These are phyloP conservation scores for Naso thynnoides DNA, from an alignment of 2,797 vertebrate genomes.

Conservation along the genomic window DNA sequence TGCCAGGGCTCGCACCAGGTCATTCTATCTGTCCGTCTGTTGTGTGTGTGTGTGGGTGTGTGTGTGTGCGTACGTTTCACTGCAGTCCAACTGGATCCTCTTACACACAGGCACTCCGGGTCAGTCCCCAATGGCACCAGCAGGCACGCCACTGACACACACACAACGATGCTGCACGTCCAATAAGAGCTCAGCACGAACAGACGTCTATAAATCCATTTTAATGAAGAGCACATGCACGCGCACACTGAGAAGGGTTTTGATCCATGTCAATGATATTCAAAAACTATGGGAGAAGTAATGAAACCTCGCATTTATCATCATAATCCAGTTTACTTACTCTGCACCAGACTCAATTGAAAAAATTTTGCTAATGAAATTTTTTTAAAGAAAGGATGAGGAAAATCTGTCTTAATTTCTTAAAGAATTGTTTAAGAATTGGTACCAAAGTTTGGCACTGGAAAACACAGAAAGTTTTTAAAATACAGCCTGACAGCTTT, in stretches of 20 bases:
- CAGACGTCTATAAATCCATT: slow-evolving; percentile 12
- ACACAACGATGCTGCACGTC: slow-evolving; percentile 41
- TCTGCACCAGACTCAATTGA: not conserved
- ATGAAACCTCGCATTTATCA: too few relatives aligned
- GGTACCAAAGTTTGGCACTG: not conserved
- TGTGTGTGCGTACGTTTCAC: slow-evolving; percentile 65
- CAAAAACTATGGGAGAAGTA: not conserved
- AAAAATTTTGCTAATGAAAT: not conserved
- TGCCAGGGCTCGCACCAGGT: slow-evolving; percentile 88
- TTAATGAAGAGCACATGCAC: slow-evolving; percentile 18
- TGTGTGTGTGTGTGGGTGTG: slow-evolving; percentile 60
- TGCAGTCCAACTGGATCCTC: slow-evolving; percentile 67
- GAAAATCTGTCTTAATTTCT: not conserved
- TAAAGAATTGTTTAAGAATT: not conserved
- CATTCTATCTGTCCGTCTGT: slow-evolving; percentile 85
- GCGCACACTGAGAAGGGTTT: not conserved
- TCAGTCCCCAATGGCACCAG: slow-evolving; percentile 83
- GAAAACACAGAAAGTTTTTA: not conserved
- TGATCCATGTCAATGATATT: not conserved
- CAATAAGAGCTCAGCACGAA: slow-evolving; percentile 37
- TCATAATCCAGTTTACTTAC: not conserved
- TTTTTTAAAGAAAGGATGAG: not conserved
- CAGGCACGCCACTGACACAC: slow-evolving; percentile 74
- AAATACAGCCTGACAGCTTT: not conserved
- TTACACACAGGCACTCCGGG: slow-evolving; percentile 80